Base-by-base conservation (phyloP, 2,888 invertebrate species). In the Mesoligia furuncula region DNA sequence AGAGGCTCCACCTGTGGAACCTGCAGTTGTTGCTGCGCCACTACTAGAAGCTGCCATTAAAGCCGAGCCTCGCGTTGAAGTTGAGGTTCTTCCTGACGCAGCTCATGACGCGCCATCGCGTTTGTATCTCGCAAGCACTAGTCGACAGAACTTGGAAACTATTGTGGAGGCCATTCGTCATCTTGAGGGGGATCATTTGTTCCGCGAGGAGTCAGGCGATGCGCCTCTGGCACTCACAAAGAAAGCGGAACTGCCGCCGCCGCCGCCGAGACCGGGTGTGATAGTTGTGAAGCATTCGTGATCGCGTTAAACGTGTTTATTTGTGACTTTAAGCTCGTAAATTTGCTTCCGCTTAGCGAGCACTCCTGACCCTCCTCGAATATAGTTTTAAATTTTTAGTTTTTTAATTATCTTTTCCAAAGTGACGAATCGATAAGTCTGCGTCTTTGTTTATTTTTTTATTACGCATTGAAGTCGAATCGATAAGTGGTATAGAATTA, bases 91-190 rank as follows among this genome's bases (percentile, higher is more conserved):
- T 39, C 97, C 97, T 9, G 97, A 97, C 85, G 96, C 97, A 64
- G 88, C 93, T 11, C 93, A 93, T 42, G 96, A 95, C 65, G 90
- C 93, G 5, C 92, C 96, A 0, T 94, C 96, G 61, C 94, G 97
- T 11, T 90, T 97, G 57, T 97, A 97, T 89, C 91, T 96, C 39
- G 96, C 97, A 36, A 97, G 96, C 87, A 98, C 98, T 73, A 99
- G 99, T 84, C 98, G 99, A 75, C 99, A 99, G 94, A 99, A 99
- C 95, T 97, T 99, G 90, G 99, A 99, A 95, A 99, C 99, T 24
- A 99, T 99, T 88, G 99, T 99, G 61, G 99, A 99, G 95, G 99
- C 99, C 76, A 99, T 99, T 91, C 98, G 99, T 61, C 99, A 99
- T 93, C 97, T 99, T 87, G 99, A 99, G 94, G 99, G 99, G 62